A percentile compares a stretch with the other conserved stretches of the same genome.
Evolutionary conservation across 1,140 invertebrate genomes (phyloP).

Genomic region (Mya arenaria): DNA sequence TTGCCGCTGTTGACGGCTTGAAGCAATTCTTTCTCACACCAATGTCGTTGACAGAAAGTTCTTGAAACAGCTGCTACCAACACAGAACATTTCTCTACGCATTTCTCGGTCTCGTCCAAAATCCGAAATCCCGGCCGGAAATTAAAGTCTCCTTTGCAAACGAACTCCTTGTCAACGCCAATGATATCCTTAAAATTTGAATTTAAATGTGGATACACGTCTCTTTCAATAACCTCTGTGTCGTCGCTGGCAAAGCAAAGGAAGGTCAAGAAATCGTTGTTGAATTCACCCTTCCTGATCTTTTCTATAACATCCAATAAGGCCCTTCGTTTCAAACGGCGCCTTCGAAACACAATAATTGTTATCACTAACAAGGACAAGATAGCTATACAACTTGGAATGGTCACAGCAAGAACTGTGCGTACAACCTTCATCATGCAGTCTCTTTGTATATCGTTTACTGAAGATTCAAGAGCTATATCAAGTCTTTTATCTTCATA

Average conservation of each 20-base stretch:
- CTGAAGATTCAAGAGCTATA: background rate
- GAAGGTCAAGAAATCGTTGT: background rate
- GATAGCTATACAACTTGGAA: background rate
- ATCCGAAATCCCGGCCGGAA: background rate
- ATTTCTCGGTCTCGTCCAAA: background rate
- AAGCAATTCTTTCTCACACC: background rate
- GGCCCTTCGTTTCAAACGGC: background rate
- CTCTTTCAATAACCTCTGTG: background rate
- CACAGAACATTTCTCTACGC: background rate
- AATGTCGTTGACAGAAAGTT: background rate
- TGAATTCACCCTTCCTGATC: background rate
- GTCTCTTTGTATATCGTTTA: background rate
- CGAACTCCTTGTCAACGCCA: constrained; percentile 5
- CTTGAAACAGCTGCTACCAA: background rate
- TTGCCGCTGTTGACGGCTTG: background rate
- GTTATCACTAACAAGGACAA: background rate
- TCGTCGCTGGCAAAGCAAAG: constrained; percentile 7
- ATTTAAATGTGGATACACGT: background rate
- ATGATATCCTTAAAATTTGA: constrained; percentile 13
- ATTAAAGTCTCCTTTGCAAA: background rate
- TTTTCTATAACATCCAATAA: background rate
- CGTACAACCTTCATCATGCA: background rate
- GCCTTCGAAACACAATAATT: background rate
- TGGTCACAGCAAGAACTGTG: background rate
- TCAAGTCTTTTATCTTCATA: background rate